These are phyloP conservation scores for Brachionus manjavacas DNA, from an alignment of 1,140 invertebrate species.

Conservation along the genomic window DNA sequence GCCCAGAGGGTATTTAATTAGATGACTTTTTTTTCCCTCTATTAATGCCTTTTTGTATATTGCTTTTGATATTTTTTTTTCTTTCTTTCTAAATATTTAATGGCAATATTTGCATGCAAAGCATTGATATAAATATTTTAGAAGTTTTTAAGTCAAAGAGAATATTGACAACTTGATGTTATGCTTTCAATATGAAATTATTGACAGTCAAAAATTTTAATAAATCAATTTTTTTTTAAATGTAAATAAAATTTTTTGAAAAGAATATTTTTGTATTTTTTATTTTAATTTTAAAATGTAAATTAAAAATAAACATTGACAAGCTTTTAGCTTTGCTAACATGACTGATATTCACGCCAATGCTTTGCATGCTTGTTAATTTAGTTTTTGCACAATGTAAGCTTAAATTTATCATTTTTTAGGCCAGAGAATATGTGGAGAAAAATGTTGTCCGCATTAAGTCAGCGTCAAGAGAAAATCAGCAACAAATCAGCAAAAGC, in stretches of 20 bases:
- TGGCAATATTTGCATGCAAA: conserved; percentile 31
- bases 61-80: background rate
- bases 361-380: conserved; percentile 27
- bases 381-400: background rate
- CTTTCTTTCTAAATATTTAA: background rate
- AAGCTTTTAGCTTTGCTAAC: background rate
- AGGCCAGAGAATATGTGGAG: conserved; percentile 31
- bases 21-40: background rate
- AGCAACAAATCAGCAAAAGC: background rate
- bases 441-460: background rate
- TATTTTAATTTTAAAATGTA: background rate
- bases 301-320: background rate
- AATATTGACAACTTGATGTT: background rate
- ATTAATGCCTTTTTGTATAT: background rate
- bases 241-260: background rate
- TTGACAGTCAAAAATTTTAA: background rate
- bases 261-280: background rate
- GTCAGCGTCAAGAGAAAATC: background rate
- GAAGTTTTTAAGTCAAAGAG: background rate
- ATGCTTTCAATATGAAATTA: background rate
- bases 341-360: background rate
- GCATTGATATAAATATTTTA: background rate
- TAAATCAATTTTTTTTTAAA: background rate
- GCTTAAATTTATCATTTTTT: background rate
- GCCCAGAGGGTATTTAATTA: conserved; percentile 39